Evolutionary conservation across 1,140 invertebrate species (phyloP).

Genomic region (Zaprionus inermis): DNA sequence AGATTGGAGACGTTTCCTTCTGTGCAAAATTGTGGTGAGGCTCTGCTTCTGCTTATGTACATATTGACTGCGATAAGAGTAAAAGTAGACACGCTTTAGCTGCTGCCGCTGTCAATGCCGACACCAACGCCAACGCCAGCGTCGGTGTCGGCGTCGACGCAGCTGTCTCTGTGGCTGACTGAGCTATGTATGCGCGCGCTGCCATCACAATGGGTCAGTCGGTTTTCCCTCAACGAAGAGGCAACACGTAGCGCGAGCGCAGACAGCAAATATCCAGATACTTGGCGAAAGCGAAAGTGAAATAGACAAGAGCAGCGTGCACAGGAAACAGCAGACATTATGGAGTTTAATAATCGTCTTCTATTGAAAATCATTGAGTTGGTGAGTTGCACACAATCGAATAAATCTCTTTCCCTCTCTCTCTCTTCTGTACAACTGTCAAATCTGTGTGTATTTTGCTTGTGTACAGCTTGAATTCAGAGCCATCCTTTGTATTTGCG

Average conservation of each 20-base stretch:
- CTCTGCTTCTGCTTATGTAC: neutral
- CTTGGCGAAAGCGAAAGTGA: constrained; percentile 27
- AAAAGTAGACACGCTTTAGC: constrained; percentile 10
- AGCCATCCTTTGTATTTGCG: neutral
- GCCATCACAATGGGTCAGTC: constrained; percentile 47
- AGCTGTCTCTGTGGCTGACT: constrained; percentile 2
- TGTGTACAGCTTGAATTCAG: neutral
- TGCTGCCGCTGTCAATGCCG: constrained; percentile 1
- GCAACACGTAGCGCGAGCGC: constrained; percentile 48
- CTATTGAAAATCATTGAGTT: constrained; percentile 80
- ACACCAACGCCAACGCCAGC: neutral
- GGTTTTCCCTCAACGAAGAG: constrained; percentile 50
- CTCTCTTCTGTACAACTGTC: neutral
- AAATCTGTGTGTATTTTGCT: neutral
- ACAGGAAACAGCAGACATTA: constrained; percentile 14
- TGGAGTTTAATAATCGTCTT: constrained; percentile 83
- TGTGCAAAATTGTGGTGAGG: no score
- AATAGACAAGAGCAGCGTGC: constrained; percentile 12
- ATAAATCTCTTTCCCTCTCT: neutral
- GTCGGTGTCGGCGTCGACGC: constrained; percentile 10
- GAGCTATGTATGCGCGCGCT: constrained; percentile 45
- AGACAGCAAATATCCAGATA: neutral
- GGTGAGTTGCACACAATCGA: constrained; percentile 58
- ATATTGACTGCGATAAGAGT: constrained; percentile 22
- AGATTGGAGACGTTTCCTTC: no score